These are phyloP conservation scores for Aspiorhynchus laticeps DNA, from an alignment of 2,113 vertebrate species.

Conservation along the genomic window DNA sequence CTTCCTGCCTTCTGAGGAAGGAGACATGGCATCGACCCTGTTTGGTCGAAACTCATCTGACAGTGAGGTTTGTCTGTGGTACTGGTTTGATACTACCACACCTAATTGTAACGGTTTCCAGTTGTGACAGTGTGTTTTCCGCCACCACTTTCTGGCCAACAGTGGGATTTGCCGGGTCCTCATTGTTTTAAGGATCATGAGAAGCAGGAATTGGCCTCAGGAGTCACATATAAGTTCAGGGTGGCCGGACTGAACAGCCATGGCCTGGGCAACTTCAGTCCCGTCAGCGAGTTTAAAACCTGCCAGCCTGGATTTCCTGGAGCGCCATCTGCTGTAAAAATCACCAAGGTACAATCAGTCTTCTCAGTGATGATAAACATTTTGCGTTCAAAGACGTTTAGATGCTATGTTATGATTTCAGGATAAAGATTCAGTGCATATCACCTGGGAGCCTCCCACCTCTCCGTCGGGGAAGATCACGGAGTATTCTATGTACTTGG, in stretches of 20 bases:
- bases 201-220: conserved; percentile 85
- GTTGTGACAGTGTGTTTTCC: background rate
- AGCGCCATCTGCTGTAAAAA: conserved; percentile 94
- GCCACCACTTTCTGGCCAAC: conserved; percentile 8
- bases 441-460: conserved; percentile 95
- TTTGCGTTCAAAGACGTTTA: background rate
- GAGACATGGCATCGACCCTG: conserved; percentile 59
- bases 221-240: conserved; percentile 90
- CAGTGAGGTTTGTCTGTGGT: conserved; percentile 62
- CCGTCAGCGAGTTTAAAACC: conserved; percentile 93
- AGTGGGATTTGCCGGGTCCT: conserved; percentile 77
- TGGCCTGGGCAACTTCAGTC: conserved; percentile 90
- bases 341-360: conserved; percentile 83
- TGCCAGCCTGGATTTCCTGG: conserved; percentile 97
- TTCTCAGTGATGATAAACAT: background rate
- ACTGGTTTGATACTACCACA: background rate
- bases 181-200: conserved; percentile 84
- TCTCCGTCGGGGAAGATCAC: conserved; percentile 92
- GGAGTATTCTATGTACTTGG: conserved; percentile 96
- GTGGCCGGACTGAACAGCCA: conserved; percentile 93
- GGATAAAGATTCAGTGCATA: conserved; percentile 90
- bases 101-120: background rate
- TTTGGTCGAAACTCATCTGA: conserved; percentile 32
- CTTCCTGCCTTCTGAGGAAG: conserved; percentile 80
- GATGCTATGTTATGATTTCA: conserved; percentile 55